Evolutionary conservation across 1,140 invertebrate species (phyloP).

Genomic region (Papilio glaucus): DNA sequence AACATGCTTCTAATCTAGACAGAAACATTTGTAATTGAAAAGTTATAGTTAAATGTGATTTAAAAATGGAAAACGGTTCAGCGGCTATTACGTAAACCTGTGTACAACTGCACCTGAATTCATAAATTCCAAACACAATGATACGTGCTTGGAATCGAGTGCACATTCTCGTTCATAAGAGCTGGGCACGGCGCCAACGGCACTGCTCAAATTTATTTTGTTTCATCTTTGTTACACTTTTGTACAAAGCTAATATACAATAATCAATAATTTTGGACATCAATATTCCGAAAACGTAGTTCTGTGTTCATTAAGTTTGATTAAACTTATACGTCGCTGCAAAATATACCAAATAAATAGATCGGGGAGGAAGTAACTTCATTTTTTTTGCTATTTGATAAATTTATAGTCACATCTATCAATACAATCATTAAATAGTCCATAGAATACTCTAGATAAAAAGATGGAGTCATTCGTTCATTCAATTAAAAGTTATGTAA

Average conservation of each 20-base stretch:
- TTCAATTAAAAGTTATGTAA: too few species aligned
- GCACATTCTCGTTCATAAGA: constrained; percentile 29
- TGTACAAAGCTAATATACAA: background rate
- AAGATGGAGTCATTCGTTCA: too few species aligned
- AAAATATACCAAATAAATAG: background rate
- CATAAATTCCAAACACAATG: constrained; percentile 37
- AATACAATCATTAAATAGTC: too few species aligned
- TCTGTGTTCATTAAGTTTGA: constrained; percentile 10
- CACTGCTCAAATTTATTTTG: constrained; percentile 27
- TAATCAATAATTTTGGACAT: constrained; percentile 20
- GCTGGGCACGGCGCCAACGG: constrained; percentile 19
- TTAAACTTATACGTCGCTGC: background rate
- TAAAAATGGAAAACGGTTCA: background rate
- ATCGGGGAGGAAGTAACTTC: background rate
- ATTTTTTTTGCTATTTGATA: background rate
- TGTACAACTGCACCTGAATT: constrained; percentile 36
- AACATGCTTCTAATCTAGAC: background rate
- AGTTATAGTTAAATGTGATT: background rate
- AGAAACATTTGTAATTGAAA: background rate
- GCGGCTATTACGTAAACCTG: constrained; percentile 30
- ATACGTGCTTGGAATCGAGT: constrained; percentile 37
- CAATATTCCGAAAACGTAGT: background rate
- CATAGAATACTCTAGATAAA: too few species aligned
- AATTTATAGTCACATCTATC: background rate
- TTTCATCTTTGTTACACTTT: constrained; percentile 23